Evolutionary conservation across 92 coral and sea anemone genomes (phyloP), one percentile per base, ranked within the genome.

Genomic region (Actinostola sp.): DNA sequence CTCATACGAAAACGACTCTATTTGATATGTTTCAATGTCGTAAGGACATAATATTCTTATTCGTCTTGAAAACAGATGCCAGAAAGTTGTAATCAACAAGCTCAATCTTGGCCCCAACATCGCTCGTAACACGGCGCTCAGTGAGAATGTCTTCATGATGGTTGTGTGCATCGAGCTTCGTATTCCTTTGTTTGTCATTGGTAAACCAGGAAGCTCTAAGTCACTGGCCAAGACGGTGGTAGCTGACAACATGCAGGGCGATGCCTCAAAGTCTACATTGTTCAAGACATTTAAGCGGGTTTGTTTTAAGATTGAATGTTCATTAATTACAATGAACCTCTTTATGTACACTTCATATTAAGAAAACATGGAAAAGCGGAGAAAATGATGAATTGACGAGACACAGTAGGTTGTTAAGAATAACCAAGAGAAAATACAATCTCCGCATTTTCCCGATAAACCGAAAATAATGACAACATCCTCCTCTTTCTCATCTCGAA

Each of bases 91-190:
- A 46, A 71, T 92, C 51, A 77, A 88, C 38, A 81, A 88, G 59
- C 71, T 92, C 55, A 56, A 51, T 23, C 91, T 92, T 24, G 97
- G 93, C 38, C 83, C 87, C 17, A 92, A 92, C 88, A 92, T 92
- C 51, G 97, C 97, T 25, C 87, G 88, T 66, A 92, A 92, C 81
- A 81, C 84, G 9, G 97, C 97, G 0, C 66, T 92, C 56, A 88
- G 91, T 17, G 93, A 92, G 66, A 91, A 91, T 26, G 97, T 91
- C 43, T 91, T 91, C 61, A 91, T 91, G 97, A 91, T 91, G 97
- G 91, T 89, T 53, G 89, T 91, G 20, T 91, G 97, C 61, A 84
- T 86, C 60, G 97, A 91, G 71, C 87, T 91, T 45, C 78, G 97
- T 65, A 91, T 91, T 50, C 97, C 97, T 25, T 61, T 91, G 61